These are phyloP conservation scores for Rhingia campestris DNA, from an alignment of 2,888 invertebrate genomes.

Conservation along the genomic window DNA sequence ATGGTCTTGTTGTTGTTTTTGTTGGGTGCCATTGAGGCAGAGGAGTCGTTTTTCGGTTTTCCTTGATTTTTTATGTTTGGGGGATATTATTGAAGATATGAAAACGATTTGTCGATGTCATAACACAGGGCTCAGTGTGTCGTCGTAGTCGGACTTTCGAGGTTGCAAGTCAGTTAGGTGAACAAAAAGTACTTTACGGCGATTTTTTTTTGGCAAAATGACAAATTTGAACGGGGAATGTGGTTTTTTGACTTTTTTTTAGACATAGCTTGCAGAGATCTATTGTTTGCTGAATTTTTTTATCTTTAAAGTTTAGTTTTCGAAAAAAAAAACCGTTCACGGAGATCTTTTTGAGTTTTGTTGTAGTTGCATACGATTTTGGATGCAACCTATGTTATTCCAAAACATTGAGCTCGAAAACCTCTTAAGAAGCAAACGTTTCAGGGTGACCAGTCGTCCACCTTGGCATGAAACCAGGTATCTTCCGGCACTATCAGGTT, in stretches of 20 bases:
- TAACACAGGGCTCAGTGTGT: constrained; percentile 22
- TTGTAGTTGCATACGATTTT: no score
- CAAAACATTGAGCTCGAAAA: no score
- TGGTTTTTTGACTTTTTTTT: constrained; percentile 7
- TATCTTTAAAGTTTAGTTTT: no score
- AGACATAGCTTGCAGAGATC: no score
- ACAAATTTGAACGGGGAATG: not conserved
- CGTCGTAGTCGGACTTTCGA: not conserved
- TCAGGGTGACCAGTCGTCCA: no score
- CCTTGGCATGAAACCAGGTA: no score
- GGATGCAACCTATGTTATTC: no score
- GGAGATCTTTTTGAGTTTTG: no score
- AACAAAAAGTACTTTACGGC: constrained; percentile 43
- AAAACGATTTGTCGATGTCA: constrained; percentile 67
- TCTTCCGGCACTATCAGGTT: no score
- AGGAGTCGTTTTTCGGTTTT: not conserved
- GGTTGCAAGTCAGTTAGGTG: constrained; percentile 48
- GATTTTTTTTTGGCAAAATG: constrained; percentile 15
- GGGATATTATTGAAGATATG: constrained; percentile 47
- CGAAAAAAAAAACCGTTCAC: no score
- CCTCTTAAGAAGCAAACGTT: no score
- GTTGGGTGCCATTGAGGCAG: not conserved
- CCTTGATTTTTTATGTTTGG: not conserved
- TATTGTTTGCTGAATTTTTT: no score
- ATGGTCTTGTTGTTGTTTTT: constrained; percentile 7